Percentiles rank a stretch among this genome's conserved stretches.
Evolutionary conservation across 2,888 invertebrate species (phyloP).

Genomic region (Dascillus cervinus): DNA sequence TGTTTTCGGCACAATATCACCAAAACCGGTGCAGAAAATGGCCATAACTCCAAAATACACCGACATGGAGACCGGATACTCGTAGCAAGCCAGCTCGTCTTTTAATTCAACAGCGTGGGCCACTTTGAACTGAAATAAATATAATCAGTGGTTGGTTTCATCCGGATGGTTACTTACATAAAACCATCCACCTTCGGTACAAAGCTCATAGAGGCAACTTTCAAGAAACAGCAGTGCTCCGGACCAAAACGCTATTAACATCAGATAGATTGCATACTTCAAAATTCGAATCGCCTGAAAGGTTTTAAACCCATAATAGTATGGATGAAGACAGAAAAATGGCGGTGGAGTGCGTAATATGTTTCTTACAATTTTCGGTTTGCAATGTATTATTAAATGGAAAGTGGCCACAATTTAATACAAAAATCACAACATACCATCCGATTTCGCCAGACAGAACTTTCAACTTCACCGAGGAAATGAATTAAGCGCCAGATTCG

Average conservation of each 20-base stretch:
- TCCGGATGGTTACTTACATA: slow-evolving; percentile 6
- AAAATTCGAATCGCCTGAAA: slow-evolving; percentile 2
- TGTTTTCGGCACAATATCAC: slow-evolving; percentile 3
- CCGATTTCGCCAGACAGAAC: not conserved
- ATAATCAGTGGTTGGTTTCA: too few species aligned
- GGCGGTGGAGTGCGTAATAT: too few species aligned
- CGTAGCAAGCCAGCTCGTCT: slow-evolving; percentile 2
- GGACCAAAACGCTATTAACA: not conserved
- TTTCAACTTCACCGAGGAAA: not conserved
- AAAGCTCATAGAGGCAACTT: slow-evolving; percentile 5
- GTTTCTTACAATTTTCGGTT: too few species aligned
- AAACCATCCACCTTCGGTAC: slow-evolving; percentile 6
- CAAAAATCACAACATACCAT: too few species aligned
- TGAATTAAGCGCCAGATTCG: slow-evolving; percentile 23
- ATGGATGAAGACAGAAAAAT: too few species aligned
- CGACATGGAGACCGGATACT: slow-evolving; percentile 4
- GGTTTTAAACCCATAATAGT: not conserved
- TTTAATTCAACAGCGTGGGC: not conserved
- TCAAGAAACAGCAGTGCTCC: slow-evolving; percentile 4
- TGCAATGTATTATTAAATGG: too few species aligned
- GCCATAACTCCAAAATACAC: slow-evolving; percentile 5
- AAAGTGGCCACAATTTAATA: too few species aligned
- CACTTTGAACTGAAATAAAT: slow-evolving; percentile 4
- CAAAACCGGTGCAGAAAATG: slow-evolving; percentile 3
- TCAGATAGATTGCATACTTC: slow-evolving; percentile 2